Evolutionary conservation across 2,888 invertebrate species (phyloP).

Genomic region (Ornithoptera priamus): DNA sequence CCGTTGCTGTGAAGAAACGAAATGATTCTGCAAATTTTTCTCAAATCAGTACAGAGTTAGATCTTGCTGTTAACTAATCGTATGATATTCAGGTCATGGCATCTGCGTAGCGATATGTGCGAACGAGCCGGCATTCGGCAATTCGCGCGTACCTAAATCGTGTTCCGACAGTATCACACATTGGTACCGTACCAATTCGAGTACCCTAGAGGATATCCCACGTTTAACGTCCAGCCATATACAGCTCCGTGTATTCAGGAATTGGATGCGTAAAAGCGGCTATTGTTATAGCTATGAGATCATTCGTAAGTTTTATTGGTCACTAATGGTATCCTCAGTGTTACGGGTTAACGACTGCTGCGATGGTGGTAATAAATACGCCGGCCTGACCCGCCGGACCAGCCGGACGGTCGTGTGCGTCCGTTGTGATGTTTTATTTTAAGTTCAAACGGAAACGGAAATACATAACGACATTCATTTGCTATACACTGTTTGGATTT

Average conservation of each 20-base stretch:
- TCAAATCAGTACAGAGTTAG: no score
- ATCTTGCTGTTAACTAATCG: no score
- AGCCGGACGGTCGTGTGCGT: constrained; percentile 8
- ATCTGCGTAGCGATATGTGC: neutral
- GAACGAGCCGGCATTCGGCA: neutral
- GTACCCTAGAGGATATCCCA: constrained; percentile 9
- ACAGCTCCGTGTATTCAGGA: constrained; percentile 1
- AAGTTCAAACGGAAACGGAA: constrained; percentile 7
- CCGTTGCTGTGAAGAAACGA: no score
- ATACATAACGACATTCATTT: no score
- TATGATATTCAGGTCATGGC: no score
- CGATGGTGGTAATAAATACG: constrained; percentile 23
- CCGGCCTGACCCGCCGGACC: constrained; percentile 18
- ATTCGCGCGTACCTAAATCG: neutral
- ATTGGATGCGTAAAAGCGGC: constrained; percentile 28
- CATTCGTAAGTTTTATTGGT: constrained; percentile 29
- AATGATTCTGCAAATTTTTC: no score
- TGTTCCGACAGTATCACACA: constrained; percentile 7
- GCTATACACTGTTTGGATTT: no score
- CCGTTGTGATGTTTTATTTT: constrained; percentile 17
- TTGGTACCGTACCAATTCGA: constrained; percentile 5
- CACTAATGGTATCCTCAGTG: constrained; percentile 30
- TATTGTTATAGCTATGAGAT: constrained; percentile 29
- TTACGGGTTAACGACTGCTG: constrained; percentile 26
- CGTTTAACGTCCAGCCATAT: constrained; percentile 1